A percentile compares a stretch with the other conserved stretches of the same genome.
Conservation (phyloP, 1,140 invertebrate genomes). For the Agrilus planipennis region DNA sequence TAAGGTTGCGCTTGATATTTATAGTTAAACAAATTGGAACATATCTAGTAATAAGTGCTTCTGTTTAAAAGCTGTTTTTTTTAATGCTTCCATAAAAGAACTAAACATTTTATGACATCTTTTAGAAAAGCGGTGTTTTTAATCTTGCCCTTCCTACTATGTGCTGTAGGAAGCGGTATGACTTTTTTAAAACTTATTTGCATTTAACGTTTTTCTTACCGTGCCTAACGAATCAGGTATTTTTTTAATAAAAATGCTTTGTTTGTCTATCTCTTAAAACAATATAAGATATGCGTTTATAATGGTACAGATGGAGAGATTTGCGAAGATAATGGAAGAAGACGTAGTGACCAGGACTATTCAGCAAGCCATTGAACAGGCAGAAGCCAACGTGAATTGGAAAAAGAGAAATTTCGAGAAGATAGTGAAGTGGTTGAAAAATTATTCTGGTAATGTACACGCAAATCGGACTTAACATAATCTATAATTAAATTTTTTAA, state of each 20-base stretch:
- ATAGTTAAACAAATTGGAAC: too few species aligned
- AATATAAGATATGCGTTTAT: too few species aligned
- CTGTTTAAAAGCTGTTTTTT: too few species aligned
- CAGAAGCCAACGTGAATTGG: conserved; percentile 70
- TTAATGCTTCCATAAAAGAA: too few species aligned
- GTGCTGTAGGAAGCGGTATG: too few species aligned
- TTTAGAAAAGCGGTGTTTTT: too few species aligned
- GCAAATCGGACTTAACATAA: neutral
- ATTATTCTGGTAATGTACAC: too few species aligned
- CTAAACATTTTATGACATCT: too few species aligned
- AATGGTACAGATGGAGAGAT: conserved; percentile 55
- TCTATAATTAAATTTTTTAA: neutral
- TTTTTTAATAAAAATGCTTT: neutral
- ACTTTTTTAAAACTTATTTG: too few species aligned
- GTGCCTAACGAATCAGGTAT: neutral
- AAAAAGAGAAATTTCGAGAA: conserved; percentile 57
- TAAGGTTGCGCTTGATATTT: too few species aligned
- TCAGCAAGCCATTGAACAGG: conserved; percentile 65
- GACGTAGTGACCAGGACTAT: conserved; percentile 52
- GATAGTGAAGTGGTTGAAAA: conserved; percentile 63
- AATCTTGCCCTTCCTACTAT: too few species aligned
- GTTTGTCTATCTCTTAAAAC: conserved; percentile 30
- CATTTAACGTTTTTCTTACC: neutral
- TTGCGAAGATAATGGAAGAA: conserved; percentile 47
- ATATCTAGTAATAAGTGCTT: too few species aligned